Conservation (phyloP, 64 coral and sea anemone genomes). For the Pocillopora verrucosa region DNA sequence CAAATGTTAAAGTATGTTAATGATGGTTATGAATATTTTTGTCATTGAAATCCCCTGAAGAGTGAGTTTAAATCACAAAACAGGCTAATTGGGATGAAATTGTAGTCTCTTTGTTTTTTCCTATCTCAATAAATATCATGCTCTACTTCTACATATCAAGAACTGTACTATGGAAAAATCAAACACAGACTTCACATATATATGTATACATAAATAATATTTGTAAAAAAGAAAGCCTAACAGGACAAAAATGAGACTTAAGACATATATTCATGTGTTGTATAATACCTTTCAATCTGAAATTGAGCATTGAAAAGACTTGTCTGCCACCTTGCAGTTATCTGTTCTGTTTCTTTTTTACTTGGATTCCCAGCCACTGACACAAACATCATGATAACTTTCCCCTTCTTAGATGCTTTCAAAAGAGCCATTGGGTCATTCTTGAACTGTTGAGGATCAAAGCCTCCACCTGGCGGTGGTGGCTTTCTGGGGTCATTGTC, state of each 20-base stretch:
- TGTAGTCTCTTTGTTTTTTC: too few species aligned
- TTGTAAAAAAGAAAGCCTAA: too few species aligned
- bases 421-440: slow-evolving; percentile 84
- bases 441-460: slow-evolving; percentile 84
- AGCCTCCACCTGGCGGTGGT: slow-evolving; percentile 22
- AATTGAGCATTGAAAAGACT: slow-evolving; percentile 95
- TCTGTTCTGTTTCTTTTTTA: slow-evolving; percentile 71
- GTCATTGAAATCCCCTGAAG: too few species aligned
- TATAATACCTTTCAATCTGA: slow-evolving; percentile 80
- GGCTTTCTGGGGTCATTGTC: slow-evolving; percentile 85
- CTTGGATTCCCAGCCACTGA: slow-evolving; percentile 71
- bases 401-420: slow-evolving; percentile 90
- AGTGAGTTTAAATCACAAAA: too few species aligned
- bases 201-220: background rate
- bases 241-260: background rate
- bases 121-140: too few species aligned
- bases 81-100: too few species aligned
- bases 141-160: too few species aligned
- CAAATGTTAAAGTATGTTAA: too few species aligned
- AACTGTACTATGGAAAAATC: too few species aligned
- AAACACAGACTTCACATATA: too few species aligned
- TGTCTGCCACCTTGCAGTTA: slow-evolving; percentile 85
- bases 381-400: slow-evolving; percentile 94
- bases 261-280: background rate
- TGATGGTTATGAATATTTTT: too few species aligned